Percentiles rank a stretch among this genome's conserved stretches.
These are phyloP conservation scores for Drosophila acutilabella DNA, from an alignment of 2,888 invertebrate genomes.

Conservation along the genomic window DNA sequence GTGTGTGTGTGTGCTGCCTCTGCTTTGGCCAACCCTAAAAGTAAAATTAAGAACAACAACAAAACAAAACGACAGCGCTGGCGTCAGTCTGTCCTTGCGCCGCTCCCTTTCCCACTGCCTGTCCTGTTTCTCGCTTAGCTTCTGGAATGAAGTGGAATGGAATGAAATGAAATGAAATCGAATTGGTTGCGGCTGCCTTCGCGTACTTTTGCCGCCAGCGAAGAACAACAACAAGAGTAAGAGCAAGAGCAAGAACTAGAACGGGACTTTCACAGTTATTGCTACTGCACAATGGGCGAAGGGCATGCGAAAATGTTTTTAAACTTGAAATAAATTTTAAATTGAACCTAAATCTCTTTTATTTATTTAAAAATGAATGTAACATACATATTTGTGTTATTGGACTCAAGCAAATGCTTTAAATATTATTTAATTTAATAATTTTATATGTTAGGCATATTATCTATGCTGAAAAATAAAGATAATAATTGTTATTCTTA, in stretches of 20 bases:
- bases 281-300: constrained; percentile 35
- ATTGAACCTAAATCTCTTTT: too few relatives aligned
- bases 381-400: too few relatives aligned
- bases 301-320: not conserved
- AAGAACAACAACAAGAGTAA: constrained; percentile 23
- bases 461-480: too few relatives aligned
- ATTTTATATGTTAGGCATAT: too few relatives aligned
- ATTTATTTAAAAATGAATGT: too few relatives aligned
- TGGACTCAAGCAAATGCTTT: too few relatives aligned
- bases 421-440: too few relatives aligned
- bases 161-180: constrained; percentile 51
- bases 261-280: constrained; percentile 29
- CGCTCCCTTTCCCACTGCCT: constrained; percentile 9
- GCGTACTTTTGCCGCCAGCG: constrained; percentile 40
- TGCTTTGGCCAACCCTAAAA: constrained; percentile 68
- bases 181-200: constrained; percentile 58
- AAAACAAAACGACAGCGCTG: constrained; percentile 51
- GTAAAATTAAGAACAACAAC: constrained; percentile 76
- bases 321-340: not conserved
- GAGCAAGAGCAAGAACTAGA: constrained; percentile 12
- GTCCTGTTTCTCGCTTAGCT: constrained; percentile 7
- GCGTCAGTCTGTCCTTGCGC: constrained; percentile 71
- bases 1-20: constrained; percentile 12
- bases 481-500: too few relatives aligned
- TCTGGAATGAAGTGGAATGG: constrained; percentile 45